Evolutionary conservation across 2,113 vertebrate genomes (phyloP).

Genomic region (Crotalus horridus): DNA sequence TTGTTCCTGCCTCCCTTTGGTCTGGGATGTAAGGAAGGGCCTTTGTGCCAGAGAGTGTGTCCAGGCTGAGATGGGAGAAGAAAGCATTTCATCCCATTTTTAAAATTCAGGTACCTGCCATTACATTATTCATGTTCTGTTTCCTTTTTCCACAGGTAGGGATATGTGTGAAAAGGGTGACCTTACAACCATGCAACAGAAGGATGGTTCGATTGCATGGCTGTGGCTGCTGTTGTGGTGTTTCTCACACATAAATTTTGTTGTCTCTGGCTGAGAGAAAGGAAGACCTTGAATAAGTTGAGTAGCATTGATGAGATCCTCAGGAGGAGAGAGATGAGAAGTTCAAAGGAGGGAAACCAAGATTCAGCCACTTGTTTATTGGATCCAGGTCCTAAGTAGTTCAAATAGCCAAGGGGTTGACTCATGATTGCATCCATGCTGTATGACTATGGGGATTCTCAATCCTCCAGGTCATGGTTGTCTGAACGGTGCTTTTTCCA

Average conservation of each 20-base stretch:
- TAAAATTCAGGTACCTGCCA: too few species aligned
- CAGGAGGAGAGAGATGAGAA: background rate
- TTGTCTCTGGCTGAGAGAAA: background rate
- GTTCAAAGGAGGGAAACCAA: background rate
- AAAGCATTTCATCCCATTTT: too few species aligned
- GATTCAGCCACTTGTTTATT: background rate
- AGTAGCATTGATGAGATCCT: background rate
- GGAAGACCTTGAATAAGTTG: background rate
- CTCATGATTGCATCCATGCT: background rate
- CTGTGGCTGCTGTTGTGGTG: too few species aligned
- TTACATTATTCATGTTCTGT: too few species aligned
- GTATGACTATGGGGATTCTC: background rate
- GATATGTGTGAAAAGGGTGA: background rate
- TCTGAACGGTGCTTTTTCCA: too few species aligned
- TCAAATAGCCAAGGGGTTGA: background rate
- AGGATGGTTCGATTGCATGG: too few species aligned
- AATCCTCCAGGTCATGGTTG: too few species aligned
- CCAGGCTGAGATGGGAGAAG: too few species aligned
- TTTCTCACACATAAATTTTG: background rate
- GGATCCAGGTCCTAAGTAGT: background rate
- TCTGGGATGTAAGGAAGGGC: too few species aligned
- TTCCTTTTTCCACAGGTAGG: background rate
- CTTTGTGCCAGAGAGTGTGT: too few species aligned
- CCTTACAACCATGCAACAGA: too few species aligned
- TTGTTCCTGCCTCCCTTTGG: too few species aligned